phyloP scores from a whole-genome alignment of 2,888 invertebrate genomes.

The Platypus cylindrus region DNA sequence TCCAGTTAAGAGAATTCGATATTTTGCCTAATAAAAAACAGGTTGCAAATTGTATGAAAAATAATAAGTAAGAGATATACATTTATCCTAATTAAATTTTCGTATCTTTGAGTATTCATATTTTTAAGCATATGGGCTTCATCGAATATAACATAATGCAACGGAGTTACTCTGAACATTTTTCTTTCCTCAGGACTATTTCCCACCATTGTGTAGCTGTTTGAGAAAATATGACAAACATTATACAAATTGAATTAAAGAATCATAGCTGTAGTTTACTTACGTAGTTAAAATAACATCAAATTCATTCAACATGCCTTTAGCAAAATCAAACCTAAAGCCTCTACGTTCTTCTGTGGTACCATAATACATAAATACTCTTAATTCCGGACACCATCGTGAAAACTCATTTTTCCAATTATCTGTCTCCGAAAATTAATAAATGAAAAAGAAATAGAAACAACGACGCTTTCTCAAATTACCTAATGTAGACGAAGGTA shows the following conservation, averaged over 20 bases:
- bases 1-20: conserved; percentile 82
- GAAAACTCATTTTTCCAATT: conserved; percentile 73
- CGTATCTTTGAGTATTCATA: conserved; percentile 85
- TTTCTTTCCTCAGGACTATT: conserved; percentile 83
- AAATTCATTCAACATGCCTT: conserved; percentile 55
- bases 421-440: no score
- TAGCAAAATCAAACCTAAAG: conserved; percentile 63
- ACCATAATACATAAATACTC: conserved; percentile 83
- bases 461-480: no score
- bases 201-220: conserved; percentile 59
- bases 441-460: no score
- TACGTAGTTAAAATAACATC: conserved; percentile 85
- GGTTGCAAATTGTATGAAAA: conserved; percentile 5
- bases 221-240: background rate
- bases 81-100: conserved; percentile 73
- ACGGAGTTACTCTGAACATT: conserved; percentile 75
- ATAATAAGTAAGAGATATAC: conserved; percentile 22
- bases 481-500: conserved; percentile 93
- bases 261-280: conserved; percentile 31
- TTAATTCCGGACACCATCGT: conserved; percentile 66
- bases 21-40: conserved; percentile 51
- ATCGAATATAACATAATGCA: conserved; percentile 91
- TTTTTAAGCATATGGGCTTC: conserved; percentile 98
- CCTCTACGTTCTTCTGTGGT: conserved; percentile 69
- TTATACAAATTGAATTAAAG: background rate